Evolutionary conservation across 2,113 vertebrate species (phyloP).

Genomic region (Gila orcuttii): DNA sequence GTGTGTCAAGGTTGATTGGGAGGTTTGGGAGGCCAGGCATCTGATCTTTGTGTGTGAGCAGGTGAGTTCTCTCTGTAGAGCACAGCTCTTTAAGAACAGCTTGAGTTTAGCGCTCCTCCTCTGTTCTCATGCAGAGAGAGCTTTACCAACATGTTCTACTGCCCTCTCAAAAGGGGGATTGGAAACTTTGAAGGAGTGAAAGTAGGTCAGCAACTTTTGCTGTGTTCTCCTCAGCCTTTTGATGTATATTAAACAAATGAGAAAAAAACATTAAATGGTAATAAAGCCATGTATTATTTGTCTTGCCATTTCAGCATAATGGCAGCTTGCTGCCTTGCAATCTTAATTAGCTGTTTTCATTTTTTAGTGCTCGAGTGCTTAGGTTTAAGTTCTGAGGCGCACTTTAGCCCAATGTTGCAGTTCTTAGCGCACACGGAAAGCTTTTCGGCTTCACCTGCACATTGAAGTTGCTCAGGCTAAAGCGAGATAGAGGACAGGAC

Average conservation of each 20-base stretch:
- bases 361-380: not conserved
- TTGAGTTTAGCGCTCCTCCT: conserved; percentile 30
- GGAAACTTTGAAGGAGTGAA: conserved; percentile 67
- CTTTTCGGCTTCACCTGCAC: conserved; percentile 29
- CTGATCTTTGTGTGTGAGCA: conserved; percentile 41
- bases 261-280: conserved; percentile 43
- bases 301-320: not conserved
- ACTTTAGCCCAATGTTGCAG: not conserved
- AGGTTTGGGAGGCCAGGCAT: not conserved
- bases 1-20: not conserved
- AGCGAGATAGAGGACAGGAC: conserved; percentile 16
- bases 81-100: conserved; percentile 36
- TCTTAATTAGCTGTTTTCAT: not conserved
- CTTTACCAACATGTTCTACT: conserved; percentile 35
- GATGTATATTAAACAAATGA: conserved; percentile 35
- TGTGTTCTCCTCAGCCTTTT: conserved; percentile 39
- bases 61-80: conserved; percentile 12
- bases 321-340: not conserved
- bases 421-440: not conserved
- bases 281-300: conserved; percentile 47
- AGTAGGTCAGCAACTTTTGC: conserved; percentile 72
- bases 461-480: conserved; percentile 24
- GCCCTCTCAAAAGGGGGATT: conserved; percentile 62
- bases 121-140: conserved; percentile 25
- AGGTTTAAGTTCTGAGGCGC: not conserved